phyloP scores from a whole-genome alignment of 1,140 invertebrate genomes.

The Drosophila paulistorum region DNA sequence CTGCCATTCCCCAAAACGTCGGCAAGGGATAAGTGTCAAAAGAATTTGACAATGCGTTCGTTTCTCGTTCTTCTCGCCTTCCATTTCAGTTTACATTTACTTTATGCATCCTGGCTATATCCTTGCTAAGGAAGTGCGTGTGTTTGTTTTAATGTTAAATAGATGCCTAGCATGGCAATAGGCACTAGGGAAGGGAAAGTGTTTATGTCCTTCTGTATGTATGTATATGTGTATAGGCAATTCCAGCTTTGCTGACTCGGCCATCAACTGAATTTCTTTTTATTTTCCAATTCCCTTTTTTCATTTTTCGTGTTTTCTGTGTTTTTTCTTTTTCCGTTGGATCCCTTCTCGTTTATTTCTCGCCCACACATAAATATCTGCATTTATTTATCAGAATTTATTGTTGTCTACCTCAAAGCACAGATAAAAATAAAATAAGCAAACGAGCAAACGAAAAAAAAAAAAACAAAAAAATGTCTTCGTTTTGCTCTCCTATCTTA shows the following conservation, averaged over 20 bases:
- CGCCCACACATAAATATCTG: conserved; percentile 9
- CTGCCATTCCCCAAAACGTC: conserved; percentile 6
- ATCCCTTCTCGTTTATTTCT: conserved; percentile 27
- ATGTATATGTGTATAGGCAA: conserved; percentile 58
- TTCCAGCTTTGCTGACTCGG: conserved; percentile 71
- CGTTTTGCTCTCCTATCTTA: conserved; percentile 41
- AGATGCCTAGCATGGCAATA: conserved; percentile 10
- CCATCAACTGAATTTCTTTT: conserved; percentile 47
- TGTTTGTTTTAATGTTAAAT: conserved; percentile 75
- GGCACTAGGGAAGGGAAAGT: neutral
- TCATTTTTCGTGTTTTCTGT: conserved; percentile 6
- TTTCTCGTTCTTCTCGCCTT: conserved; percentile 39
- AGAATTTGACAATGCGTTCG: conserved; percentile 75
- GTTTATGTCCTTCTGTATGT: conserved; percentile 23
- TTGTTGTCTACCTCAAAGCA: conserved; percentile 73
- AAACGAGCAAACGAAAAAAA: conserved; percentile 1
- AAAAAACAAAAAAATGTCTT: neutral
- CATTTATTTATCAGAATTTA: conserved; percentile 72
- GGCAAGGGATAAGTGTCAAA: conserved; percentile 79
- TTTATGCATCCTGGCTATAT: conserved; percentile 64
- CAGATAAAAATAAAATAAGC: conserved; percentile 54
- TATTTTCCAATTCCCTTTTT: conserved; percentile 2
- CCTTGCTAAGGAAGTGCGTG: conserved; percentile 31
- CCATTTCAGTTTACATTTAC: conserved; percentile 31
- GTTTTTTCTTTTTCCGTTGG: conserved; percentile 36